Base-by-base conservation (phyloP, 2,113 vertebrate species). In the Morone chrysops region DNA sequence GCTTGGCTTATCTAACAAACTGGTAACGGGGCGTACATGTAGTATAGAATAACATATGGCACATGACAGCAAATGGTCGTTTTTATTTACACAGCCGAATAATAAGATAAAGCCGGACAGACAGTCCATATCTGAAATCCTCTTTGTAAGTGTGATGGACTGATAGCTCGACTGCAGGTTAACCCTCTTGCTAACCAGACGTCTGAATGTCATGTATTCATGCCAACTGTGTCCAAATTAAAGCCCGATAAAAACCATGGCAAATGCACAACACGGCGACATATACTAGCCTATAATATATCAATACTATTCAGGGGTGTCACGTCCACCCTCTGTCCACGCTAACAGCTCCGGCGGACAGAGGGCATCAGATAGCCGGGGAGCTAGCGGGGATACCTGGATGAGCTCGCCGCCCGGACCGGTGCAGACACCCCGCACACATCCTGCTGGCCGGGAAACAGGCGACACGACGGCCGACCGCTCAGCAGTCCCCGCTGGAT, bases 381-480 rank as follows among this genome's bases (percentile, higher is more conserved):
- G 5, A 87, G 87, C 90, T 93, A 91, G 71, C 82, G 31, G n/a
- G 18, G 36, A 11, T 92, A 95, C 94, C 94, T 94, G 92, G 90
- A 86, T 11, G 93, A 92, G 76, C 92, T 91, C 51, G 86, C 84
- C 17, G 83, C 11, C 31, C 90, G 91, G 59, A 89, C 78, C 50
- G 66, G 4, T 14, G 48, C 54, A 81, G 88, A 63, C 67, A 40
- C 41, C 14, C 77, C 78, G 74, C 89, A 85, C 17, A 84, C 82
- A 67, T 57, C 75, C 82, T 84, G 87, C 80, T 62, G 82, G 77
- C 85, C 92, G 38, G 70, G 60, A 5, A 78, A 68, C 1, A 86
- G 69, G 13, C 83, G 81, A 73, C 89, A 85, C 14, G 85, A 73
- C 75, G 82, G 25, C 74, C 86, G 80, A 25, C 89, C 70, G 59